Conservation (phyloP, 1,140 invertebrate species). For the Drosophila sulfurigaster region DNA sequence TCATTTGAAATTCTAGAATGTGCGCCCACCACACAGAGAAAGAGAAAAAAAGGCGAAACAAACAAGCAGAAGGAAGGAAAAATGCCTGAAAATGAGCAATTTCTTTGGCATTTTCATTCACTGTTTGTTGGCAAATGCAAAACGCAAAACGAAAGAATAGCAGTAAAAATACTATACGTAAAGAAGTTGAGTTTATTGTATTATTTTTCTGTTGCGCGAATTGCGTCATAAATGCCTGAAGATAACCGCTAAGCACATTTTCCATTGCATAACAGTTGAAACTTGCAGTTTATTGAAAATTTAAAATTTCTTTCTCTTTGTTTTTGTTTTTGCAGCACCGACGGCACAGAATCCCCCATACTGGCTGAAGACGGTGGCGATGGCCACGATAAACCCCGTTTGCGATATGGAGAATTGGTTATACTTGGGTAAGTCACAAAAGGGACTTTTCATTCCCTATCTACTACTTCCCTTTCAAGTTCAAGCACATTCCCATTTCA, state of each 20-base stretch:
- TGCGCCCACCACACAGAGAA: not conserved
- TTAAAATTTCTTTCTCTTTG: conserved; percentile 18
- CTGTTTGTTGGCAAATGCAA: conserved; percentile 17
- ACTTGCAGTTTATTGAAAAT: conserved; percentile 34
- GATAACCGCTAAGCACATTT: not conserved
- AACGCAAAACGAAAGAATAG: not conserved
- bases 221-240: conserved; percentile 21
- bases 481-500: conserved; percentile 8
- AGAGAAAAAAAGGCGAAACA: not conserved
- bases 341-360: conserved; percentile 90
- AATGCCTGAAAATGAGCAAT: conserved; percentile 66
- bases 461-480: not conserved
- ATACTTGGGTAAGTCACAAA: conserved; percentile 92
- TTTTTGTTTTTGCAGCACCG: conserved; percentile 86
- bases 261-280: conserved; percentile 5
- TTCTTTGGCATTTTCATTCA: conserved; percentile 65
- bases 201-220: conserved; percentile 25
- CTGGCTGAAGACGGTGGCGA: conserved; percentile 89
- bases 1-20: conserved; percentile 66
- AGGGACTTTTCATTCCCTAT: not conserved
- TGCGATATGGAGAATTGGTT: conserved; percentile 97
- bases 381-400: conserved; percentile 89
- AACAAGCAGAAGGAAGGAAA: conserved; percentile 1
- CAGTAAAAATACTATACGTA: conserved; percentile 3
- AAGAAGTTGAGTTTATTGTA: conserved; percentile 64